These are phyloP conservation scores for Exephanes ischioxanthus DNA, from an alignment of 2,888 invertebrate genomes.

Conservation along the genomic window DNA sequence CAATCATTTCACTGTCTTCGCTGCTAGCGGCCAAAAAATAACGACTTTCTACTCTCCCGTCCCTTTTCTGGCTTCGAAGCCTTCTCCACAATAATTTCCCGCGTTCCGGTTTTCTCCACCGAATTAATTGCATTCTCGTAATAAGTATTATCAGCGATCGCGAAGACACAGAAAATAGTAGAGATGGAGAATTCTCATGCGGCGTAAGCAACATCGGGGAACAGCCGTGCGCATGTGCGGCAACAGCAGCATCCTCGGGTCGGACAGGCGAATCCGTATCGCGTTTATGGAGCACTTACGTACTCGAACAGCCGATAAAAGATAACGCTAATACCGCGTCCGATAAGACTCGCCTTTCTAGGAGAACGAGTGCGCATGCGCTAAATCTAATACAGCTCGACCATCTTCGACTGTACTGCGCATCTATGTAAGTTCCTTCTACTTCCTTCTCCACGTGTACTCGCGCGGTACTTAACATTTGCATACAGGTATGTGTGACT, in stretches of 20 bases:
- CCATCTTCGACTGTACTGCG: slow-evolving; percentile 11
- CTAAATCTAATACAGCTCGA: slow-evolving; percentile 33
- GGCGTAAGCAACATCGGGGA: slow-evolving; percentile 35
- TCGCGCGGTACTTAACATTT: not conserved
- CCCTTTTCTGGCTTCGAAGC: not conserved
- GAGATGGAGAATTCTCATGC: slow-evolving; percentile 42
- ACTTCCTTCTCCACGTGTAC: not conserved
- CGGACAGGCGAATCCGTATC: slow-evolving; percentile 13
- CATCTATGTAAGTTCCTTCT: not conserved
- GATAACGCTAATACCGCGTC: slow-evolving; percentile 62
- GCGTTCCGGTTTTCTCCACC: slow-evolving; percentile 51
- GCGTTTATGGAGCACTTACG: slow-evolving; percentile 60
- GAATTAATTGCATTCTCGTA: slow-evolving; percentile 62
- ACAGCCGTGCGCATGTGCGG: slow-evolving; percentile 21
- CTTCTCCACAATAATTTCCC: slow-evolving; percentile 35
- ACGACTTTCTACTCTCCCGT: not conserved
- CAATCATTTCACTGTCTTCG: slow-evolving; percentile 37
- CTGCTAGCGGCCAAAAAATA: slow-evolving; percentile 11
- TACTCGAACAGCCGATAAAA: slow-evolving; percentile 58
- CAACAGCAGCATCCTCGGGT: slow-evolving; percentile 50
- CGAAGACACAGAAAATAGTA: not conserved
- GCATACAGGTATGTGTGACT: slow-evolving; percentile 24
- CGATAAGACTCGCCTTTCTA: slow-evolving; percentile 47
- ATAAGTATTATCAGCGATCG: slow-evolving; percentile 54
- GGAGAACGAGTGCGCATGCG: slow-evolving; percentile 28